Percentiles rank a stretch among this genome's conserved stretches.
phyloP scores from a whole-genome alignment of 2,797 vertebrate genomes.

The Danio kyathit region DNA sequence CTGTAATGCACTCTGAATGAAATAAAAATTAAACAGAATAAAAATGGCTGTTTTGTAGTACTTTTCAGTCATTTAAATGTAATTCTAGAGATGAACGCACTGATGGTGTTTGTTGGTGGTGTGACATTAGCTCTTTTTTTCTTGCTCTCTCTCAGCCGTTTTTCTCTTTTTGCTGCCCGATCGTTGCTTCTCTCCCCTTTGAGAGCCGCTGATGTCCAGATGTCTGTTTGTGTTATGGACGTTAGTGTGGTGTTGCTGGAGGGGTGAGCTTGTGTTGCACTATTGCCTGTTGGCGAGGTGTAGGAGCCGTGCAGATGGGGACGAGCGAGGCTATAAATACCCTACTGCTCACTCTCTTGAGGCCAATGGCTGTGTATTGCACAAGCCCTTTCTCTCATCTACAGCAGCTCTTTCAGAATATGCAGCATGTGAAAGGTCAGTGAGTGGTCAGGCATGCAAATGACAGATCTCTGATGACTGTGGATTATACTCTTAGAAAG shows the following conservation, averaged over 20 bases:
- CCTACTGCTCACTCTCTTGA: conserved; percentile 64
- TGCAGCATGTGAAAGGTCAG: conserved; percentile 34
- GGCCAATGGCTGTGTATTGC: conserved; percentile 52
- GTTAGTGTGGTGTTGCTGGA: conserved; percentile 70
- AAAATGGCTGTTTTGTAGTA: conserved; percentile 10
- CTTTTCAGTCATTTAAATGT: conserved; percentile 17
- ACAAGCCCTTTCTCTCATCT: conserved; percentile 33
- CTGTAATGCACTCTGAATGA: background rate
- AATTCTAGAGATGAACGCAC: conserved; percentile 10
- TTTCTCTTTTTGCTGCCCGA: conserved; percentile 14
- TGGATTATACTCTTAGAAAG: background rate
- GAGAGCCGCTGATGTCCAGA: conserved; percentile 70
- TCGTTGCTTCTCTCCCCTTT: conserved; percentile 34
- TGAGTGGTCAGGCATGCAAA: conserved; percentile 41
- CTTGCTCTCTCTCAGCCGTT: conserved; percentile 10
- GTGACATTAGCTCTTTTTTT: background rate
- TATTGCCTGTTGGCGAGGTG: conserved; percentile 79
- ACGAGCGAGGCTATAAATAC: conserved; percentile 80
- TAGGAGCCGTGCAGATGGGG: conserved; percentile 81
- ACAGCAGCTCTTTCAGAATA: conserved; percentile 23
- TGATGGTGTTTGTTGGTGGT: background rate
- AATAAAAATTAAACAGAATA: background rate
- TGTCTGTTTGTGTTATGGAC: conserved; percentile 75
- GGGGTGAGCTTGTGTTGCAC: conserved; percentile 65
- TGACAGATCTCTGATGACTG: background rate